These are phyloP conservation scores for Diarsia brunnea DNA, from an alignment of 2,888 invertebrate species.

Conservation along the genomic window DNA sequence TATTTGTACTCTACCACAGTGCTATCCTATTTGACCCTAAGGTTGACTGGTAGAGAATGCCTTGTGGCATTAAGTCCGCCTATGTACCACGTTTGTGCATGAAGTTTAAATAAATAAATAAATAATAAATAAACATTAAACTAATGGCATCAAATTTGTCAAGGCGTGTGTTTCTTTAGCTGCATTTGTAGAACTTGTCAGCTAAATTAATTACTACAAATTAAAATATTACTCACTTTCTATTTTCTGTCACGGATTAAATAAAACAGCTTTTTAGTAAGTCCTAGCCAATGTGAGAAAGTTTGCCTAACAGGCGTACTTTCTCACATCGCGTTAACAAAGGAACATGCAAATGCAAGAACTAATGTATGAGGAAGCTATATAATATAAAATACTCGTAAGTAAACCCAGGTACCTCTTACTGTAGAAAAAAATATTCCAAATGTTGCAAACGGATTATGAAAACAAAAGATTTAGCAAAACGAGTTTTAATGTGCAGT, in stretches of 20 bases:
- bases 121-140: no score
- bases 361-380: background rate
- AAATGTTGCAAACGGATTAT: background rate
- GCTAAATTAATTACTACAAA: constrained; percentile 32
- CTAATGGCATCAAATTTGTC: constrained; percentile 18
- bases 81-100: no score
- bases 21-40: no score
- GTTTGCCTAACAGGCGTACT: constrained; percentile 25
- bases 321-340: constrained; percentile 36
- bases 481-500: constrained; percentile 21
- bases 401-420: no score
- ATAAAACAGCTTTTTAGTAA: constrained; percentile 10
- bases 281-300: constrained; percentile 42
- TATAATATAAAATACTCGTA: no score
- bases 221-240: constrained; percentile 48
- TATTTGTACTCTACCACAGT: no score
- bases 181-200: constrained; percentile 12
- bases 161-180: background rate
- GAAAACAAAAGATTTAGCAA: constrained; percentile 10
- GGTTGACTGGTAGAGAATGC: no score
- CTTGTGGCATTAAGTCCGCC: no score
- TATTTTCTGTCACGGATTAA: constrained; percentile 36
- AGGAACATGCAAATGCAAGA: constrained; percentile 24
- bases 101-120: no score
- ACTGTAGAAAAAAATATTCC: constrained; percentile 10